Percentiles rank a stretch among this genome's conserved stretches.
Evolutionary conservation across 2,113 vertebrate genomes (phyloP).

Genomic region (Hippoglossus stenolepis): DNA sequence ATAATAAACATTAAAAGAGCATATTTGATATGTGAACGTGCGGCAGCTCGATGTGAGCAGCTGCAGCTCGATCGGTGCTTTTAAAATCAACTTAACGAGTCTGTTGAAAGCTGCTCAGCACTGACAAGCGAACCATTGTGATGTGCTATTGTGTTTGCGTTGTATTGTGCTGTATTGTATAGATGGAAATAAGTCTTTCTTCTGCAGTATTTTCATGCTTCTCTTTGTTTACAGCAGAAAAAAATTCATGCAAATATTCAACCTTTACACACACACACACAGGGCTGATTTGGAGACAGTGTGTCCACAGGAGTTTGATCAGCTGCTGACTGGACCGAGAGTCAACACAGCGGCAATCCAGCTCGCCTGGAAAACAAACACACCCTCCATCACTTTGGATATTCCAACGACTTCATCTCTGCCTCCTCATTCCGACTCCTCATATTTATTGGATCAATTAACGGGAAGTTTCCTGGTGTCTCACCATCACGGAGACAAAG

Average conservation of each 20-base stretch:
- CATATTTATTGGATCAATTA: not conserved
- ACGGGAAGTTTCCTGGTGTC: not conserved
- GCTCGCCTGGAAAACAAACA: not conserved
- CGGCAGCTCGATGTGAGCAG: too few species aligned
- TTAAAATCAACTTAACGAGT: too few species aligned
- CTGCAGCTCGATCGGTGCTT: too few species aligned
- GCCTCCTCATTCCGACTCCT: not conserved
- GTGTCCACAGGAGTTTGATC: not conserved
- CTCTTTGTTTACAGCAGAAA: not conserved
- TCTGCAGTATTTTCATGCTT: not conserved
- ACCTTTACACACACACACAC: not conserved
- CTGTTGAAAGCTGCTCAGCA: too few species aligned
- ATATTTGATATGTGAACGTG: not conserved
- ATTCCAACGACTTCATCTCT: not conserved
- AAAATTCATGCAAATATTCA: not conserved
- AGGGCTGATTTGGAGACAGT: not conserved
- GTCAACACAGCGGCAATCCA: not conserved
- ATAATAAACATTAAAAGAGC: slow-evolving; percentile 1
- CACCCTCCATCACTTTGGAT: not conserved
- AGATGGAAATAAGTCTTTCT: too few species aligned
- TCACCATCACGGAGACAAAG: not conserved
- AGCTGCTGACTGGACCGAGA: not conserved
- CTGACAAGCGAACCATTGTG: too few species aligned
- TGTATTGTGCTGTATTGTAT: too few species aligned
- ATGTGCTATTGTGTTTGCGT: too few species aligned